Evolutionary conservation across 2,888 invertebrate genomes (phyloP), one percentile per base, ranked within the genome.

Genomic region (Magallana nippona): DNA sequence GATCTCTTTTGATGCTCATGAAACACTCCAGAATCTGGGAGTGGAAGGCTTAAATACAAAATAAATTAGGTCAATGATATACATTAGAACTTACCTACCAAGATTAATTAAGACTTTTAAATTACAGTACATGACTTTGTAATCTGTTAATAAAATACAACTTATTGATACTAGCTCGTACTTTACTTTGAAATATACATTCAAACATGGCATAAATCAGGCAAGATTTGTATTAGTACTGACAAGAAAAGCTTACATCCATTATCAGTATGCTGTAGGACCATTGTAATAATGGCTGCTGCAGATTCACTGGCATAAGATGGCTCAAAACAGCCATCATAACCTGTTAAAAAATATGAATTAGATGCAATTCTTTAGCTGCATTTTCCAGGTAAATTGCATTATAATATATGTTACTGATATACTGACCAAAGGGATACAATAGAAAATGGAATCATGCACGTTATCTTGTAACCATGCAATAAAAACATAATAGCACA

Each of bases 1-100:
- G 96, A 88, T 97, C 96, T 89, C 96, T 96, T 94, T 98, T 98
- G 91, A 98, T 96, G 1, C 97, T 97, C 98, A 99, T 98, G 85
- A 99, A 95, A 92, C 98, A 98, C 95, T 99, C 99, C 85, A 99
- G 95, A 60, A 99, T 96, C 95, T 99, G 98, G 94, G 98, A 98
- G 95, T 99, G 99, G 94, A 98, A 98, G 0, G 98, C 98, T 97
- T 71, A 27, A 77, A 83, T 17, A 80, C 13, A 58, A 19, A 63
- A 15, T 17, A 17, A 1, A 71, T 3, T 77, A 56, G 5, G 44
- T 44, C 44, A 44, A 44, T 44, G 44, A 44, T 5, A 5, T 44
- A 44, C 3, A 5, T 44, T 44, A 44, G 44, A 44, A 10, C 44
- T 44, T 44, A 8, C 44, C 44, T 10, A 44, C 44, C 44, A 44